Percentiles rank a stretch among this genome's conserved stretches.
Evolutionary conservation across 2,113 vertebrate species (phyloP).

Genomic region (Hassar affinis): DNA sequence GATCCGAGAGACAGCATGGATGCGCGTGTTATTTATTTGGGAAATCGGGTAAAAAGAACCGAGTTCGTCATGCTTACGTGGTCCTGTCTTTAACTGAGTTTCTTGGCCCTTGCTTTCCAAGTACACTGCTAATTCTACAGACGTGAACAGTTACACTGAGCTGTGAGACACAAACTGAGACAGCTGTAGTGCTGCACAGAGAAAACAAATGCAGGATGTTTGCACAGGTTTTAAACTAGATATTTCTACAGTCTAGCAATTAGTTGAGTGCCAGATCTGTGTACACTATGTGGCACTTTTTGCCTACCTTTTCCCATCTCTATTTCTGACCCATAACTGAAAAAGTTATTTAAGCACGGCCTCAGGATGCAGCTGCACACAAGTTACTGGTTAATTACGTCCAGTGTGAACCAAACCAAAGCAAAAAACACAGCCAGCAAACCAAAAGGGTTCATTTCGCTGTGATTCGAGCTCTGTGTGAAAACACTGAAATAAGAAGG

Average conservation of each 20-base stretch:
- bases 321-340: neutral
- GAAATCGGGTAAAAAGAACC: no score
- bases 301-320: neutral
- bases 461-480: neutral
- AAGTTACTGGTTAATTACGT: neutral
- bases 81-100: no score
- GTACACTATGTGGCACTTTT: neutral
- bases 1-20: no score
- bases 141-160: neutral
- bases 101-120: no score
- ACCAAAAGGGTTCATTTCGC: neutral
- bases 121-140: neutral
- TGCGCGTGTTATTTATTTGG: no score
- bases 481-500: neutral
- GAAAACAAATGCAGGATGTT: neutral
- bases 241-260: neutral
- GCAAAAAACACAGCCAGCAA: neutral
- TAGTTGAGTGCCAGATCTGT: neutral
- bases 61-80: no score
- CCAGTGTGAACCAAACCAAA: neutral
- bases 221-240: neutral
- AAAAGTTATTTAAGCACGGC: neutral
- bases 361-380: neutral
- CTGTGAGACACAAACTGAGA: neutral
- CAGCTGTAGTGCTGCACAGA: neutral